phyloP scores from a whole-genome alignment of 2,113 vertebrate species.

The Hippoglossus stenolepis region DNA sequence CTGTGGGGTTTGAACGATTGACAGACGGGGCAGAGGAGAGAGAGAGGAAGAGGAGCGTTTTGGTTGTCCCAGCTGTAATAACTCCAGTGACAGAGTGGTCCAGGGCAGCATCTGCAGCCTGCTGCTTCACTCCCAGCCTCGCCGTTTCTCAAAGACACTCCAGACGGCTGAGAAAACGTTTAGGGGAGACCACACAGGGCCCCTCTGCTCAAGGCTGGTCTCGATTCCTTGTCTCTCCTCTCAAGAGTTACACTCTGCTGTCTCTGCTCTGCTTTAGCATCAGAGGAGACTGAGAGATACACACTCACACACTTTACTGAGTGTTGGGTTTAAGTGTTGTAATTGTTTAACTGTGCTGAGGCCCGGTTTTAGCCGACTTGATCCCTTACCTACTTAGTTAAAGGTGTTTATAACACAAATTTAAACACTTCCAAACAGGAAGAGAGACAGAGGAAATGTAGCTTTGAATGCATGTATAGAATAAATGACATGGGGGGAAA shows the following conservation, averaged over 20 bases:
- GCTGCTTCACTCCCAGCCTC: slow-evolving; percentile 31
- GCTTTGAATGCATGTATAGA: background rate
- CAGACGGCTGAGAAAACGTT: slow-evolving; percentile 60
- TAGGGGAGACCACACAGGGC: slow-evolving; percentile 49
- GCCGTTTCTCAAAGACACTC: slow-evolving; percentile 51
- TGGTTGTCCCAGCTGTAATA: slow-evolving; percentile 70
- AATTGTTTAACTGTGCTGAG: slow-evolving; percentile 7
- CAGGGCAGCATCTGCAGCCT: slow-evolving; percentile 44
- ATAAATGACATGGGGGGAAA: background rate
- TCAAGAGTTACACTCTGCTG: background rate
- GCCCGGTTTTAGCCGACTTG: slow-evolving; percentile 9
- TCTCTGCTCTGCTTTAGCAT: slow-evolving; percentile 4
- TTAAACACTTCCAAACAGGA: slow-evolving; percentile 1
- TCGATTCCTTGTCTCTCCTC: slow-evolving; percentile 11
- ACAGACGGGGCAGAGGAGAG: slow-evolving; percentile 13
- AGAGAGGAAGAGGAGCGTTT: slow-evolving; percentile 41
- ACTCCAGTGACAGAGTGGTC: slow-evolving; percentile 42
- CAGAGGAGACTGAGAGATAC: slow-evolving; percentile 4
- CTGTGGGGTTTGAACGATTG: slow-evolving; percentile 33
- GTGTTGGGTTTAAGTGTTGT: slow-evolving; percentile 15
- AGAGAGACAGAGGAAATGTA: background rate
- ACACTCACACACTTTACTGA: slow-evolving; percentile 23
- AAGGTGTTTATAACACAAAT: slow-evolving; percentile 21
- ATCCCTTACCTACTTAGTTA: slow-evolving; percentile 16
- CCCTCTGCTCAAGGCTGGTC: slow-evolving; percentile 16